Evolutionary conservation across 2,797 vertebrate species (phyloP).

Genomic region (Gobionotothen gibberifrons): DNA sequence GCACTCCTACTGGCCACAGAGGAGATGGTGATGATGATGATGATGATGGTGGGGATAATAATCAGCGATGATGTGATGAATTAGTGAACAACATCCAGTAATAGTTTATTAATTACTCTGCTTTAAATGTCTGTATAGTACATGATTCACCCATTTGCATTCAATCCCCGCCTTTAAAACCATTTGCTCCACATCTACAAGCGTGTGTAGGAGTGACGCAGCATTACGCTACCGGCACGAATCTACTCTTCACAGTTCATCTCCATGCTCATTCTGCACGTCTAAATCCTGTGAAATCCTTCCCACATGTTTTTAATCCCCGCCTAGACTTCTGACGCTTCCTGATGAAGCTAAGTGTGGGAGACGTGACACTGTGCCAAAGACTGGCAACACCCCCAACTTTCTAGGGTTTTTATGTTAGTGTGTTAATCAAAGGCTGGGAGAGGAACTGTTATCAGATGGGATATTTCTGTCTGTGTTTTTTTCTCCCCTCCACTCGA

Average conservation of each 20-base stretch:
- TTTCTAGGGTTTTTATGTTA: not conserved
- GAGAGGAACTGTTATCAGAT: not conserved
- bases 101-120: not conserved
- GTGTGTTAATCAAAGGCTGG: not conserved
- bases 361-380: slow-evolving; percentile 19
- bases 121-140: not conserved
- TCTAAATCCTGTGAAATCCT: slow-evolving; percentile 67
- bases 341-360: slow-evolving; percentile 28
- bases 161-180: not conserved
- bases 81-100: slow-evolving; percentile 23
- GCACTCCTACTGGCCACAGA: slow-evolving; percentile 87
- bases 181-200: not conserved
- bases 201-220: slow-evolving; percentile 31
- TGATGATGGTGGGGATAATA: slow-evolving; percentile 7
- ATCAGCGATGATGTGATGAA: slow-evolving; percentile 21
- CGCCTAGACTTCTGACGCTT: slow-evolving; percentile 32
- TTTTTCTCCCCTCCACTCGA: not conserved
- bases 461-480: slow-evolving; percentile 17
- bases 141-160: slow-evolving; percentile 11
- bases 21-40: slow-evolving; percentile 32
- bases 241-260: slow-evolving; percentile 26
- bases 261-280: slow-evolving; percentile 41
- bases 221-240: slow-evolving; percentile 10
- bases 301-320: slow-evolving; percentile 63
- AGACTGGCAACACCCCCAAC: slow-evolving; percentile 9